These are phyloP conservation scores for Acestrorhynchus altus DNA, from an alignment of 2,797 vertebrate genomes.

Conservation along the genomic window DNA sequence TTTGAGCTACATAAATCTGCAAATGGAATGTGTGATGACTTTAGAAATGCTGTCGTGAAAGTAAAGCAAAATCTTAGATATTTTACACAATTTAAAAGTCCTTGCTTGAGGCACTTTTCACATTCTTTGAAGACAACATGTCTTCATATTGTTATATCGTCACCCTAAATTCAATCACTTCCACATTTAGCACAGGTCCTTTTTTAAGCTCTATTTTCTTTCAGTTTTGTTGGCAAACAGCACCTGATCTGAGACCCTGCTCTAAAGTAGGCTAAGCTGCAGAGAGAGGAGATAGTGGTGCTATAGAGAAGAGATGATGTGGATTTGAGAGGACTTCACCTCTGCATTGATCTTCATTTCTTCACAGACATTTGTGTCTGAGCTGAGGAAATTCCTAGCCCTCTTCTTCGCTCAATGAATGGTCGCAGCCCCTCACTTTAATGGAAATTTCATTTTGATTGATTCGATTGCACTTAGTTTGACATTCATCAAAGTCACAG, in stretches of 20 bases:
- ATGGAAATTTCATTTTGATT: slow-evolving; percentile 61
- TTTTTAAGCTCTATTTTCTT: no score
- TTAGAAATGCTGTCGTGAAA: no score
- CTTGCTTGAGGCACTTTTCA: no score
- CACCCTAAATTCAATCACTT: no score
- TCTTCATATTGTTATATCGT: no score
- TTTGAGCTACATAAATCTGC: no score
- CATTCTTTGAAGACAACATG: no score
- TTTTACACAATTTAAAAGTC: no score
- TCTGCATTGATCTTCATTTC: slow-evolving; percentile 66
- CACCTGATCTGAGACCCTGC: background rate
- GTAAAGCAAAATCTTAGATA: no score
- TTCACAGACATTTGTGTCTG: slow-evolving; percentile 61
- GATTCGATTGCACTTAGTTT: slow-evolving; percentile 53
- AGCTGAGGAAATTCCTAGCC: slow-evolving; percentile 47
- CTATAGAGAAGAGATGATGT: slow-evolving; percentile 42
- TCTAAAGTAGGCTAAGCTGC: background rate
- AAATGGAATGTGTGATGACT: no score
- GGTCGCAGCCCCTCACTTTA: slow-evolving; percentile 46
- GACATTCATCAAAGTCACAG: slow-evolving; percentile 56
- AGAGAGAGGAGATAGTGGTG: background rate
- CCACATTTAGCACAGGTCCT: no score
- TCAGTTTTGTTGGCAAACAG: background rate
- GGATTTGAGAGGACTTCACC: slow-evolving; percentile 48
- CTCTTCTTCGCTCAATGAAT: slow-evolving; percentile 44